Percentiles rank a stretch among this genome's conserved stretches.
Evolutionary conservation across 2,113 vertebrate species (phyloP).

Genomic region (Catharus fuscescens): DNA sequence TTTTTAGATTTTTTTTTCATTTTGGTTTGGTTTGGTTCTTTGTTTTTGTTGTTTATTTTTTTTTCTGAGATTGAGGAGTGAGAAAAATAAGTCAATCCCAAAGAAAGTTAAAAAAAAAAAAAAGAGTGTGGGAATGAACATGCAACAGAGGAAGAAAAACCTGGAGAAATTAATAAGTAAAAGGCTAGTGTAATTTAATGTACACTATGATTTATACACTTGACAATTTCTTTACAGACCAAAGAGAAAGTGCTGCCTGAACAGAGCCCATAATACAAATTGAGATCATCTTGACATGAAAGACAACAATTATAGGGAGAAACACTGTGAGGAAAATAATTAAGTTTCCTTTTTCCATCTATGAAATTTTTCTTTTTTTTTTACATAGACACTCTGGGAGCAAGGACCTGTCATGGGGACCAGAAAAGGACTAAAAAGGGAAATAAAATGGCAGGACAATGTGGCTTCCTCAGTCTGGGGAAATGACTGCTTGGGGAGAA

Average conservation of each 20-base stretch:
- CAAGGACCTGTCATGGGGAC: background rate
- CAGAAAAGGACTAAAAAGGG: background rate
- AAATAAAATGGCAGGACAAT: background rate
- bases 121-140: background rate
- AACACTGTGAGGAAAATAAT: slow-evolving; percentile 42
- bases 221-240: slow-evolving; percentile 42
- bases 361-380: background rate
- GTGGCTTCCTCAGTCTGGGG: background rate
- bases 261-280: slow-evolving; percentile 39
- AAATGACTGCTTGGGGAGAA: background rate
- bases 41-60: background rate
- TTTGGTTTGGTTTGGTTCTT: background rate
- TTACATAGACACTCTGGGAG: background rate
- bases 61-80: background rate
- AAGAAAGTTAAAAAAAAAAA: background rate
- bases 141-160: background rate
- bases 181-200: slow-evolving; percentile 47
- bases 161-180: slow-evolving; percentile 55
- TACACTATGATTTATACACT: slow-evolving; percentile 41
- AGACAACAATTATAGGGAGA: slow-evolving; percentile 52
- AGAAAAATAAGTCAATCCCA: background rate
- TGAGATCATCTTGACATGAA: slow-evolving; percentile 45
- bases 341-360: slow-evolving; percentile 11
- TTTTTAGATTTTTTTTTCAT: background rate
- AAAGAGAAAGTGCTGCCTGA: slow-evolving; percentile 29